Base-by-base conservation (phyloP, 2,797 vertebrate genomes). In the Lagodon rhomboides region DNA sequence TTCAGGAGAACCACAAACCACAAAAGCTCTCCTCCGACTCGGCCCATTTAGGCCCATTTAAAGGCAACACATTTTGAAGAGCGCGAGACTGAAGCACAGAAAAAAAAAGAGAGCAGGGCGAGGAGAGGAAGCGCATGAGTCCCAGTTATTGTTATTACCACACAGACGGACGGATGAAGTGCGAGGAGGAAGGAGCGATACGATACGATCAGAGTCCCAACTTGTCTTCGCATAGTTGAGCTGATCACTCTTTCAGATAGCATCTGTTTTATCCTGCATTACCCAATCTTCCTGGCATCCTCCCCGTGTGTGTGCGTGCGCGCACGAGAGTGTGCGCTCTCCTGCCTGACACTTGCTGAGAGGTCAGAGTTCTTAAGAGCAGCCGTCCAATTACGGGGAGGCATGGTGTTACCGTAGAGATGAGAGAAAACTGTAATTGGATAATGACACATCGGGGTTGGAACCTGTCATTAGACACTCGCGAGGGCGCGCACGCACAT, bases 351-450 rank as follows among this genome's bases (percentile, higher is more conserved):
- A 90, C 88, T 89, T 79, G 75, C 72, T 69, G 72, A 93, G 86
- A 90, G 93, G 93, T 93, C 93, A 92, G 83, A 80, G 87, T 85
- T 90, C 92, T 89, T 87, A 70, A 88, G 87, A 91, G 83, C 84
- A 87, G 79, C 87, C 84, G 68, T 87, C 87, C 91, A 92, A 93
- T 93, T 90, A 90, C 64, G 55, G 70, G 61, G 88, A 66, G 88
- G 84, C 86, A 87, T 78, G 79, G 85, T 77, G 92, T 91, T 92
- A 86, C 89, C 80, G 79, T 86, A 86, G 90, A 94, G 88, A 94
- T 93, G 92, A 92, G 83, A 93, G 92, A 92, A 92, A 89, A 87
- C 91, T 83, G 91, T 92, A 95, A 94, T 94, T 92, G 92, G 92
- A 94, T 94, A 92, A 95, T 93, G 87, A 92, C 90, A 93, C 86